Evolutionary conservation across 2,797 vertebrate species (phyloP).

Genomic region (Tapera naevia): DNA sequence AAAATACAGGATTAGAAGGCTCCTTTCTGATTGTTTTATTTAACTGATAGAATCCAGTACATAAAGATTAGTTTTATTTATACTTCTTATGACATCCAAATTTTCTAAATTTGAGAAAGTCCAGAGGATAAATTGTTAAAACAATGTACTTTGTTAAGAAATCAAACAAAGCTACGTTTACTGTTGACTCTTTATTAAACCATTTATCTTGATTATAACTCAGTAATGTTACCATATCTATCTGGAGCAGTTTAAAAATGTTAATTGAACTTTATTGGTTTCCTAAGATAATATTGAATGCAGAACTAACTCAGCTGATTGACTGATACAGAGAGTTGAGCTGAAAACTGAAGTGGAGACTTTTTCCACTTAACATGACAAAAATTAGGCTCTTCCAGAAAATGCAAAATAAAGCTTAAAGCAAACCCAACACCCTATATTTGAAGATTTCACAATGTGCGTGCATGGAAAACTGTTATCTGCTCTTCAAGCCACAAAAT

Average conservation of each 20-base stretch:
- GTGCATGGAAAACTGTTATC: neutral
- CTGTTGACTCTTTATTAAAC: neutral
- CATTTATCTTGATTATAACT: constrained; percentile 5
- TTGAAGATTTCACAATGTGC: neutral
- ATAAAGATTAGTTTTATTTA: neutral
- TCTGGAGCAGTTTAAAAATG: neutral
- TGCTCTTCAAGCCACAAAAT: neutral
- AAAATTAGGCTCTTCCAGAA: neutral
- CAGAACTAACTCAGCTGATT: constrained; percentile 31
- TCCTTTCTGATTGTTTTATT: neutral
- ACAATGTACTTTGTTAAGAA: neutral
- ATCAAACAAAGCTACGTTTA: neutral
- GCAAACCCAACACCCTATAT: neutral
- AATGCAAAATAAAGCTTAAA: neutral
- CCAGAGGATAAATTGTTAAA: neutral
- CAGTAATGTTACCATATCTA: neutral
- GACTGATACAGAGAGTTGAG: neutral
- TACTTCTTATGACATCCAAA: neutral
- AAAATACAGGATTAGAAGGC: neutral
- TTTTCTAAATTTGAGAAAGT: neutral
- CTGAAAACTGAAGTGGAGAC: neutral
- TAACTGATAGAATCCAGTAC: neutral
- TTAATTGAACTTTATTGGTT: constrained; percentile 34
- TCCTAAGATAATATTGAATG: neutral
- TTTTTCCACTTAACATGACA: neutral